Conservation (phyloP, 2,888 invertebrate genomes). For the Eupithecia centaureata region DNA sequence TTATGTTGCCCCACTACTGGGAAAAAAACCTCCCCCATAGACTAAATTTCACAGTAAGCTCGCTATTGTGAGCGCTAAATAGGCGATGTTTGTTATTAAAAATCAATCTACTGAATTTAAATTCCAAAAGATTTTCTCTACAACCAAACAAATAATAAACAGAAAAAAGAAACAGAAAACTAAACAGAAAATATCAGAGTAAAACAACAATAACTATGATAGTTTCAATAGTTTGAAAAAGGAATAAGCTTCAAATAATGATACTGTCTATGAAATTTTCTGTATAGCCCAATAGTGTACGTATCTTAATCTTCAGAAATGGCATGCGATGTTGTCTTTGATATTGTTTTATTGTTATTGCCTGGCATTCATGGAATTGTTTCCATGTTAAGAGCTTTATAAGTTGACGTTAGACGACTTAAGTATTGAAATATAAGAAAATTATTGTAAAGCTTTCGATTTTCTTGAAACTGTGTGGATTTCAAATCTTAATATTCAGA, state of each 20-base stretch:
- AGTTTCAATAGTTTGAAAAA: background rate
- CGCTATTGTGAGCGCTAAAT: too few species aligned
- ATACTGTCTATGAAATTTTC: background rate
- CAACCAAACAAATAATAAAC: too few species aligned
- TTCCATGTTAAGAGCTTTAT: background rate
- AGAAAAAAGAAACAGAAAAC: too few species aligned
- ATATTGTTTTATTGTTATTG: slow-evolving; percentile 35
- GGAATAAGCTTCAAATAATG: background rate
- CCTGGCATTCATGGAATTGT: slow-evolving; percentile 7
- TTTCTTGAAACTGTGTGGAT: too few species aligned
- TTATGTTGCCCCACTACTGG: too few species aligned
- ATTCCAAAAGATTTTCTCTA: too few species aligned
- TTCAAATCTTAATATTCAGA: too few species aligned
- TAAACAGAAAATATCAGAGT: background rate
- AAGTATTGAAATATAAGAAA: background rate
- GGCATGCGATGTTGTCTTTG: slow-evolving; percentile 37
- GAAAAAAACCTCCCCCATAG: too few species aligned
- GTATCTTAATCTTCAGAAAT: slow-evolving; percentile 16
- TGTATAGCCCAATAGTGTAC: background rate
- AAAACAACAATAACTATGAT: background rate
- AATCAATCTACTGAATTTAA: too few species aligned
- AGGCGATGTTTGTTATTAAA: too few species aligned
- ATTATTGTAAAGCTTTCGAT: background rate
- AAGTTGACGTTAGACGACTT: background rate
- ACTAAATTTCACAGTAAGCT: too few species aligned